These are phyloP conservation scores for Tinea pellionella DNA, from an alignment of 2,888 invertebrate species.

Conservation along the genomic window DNA sequence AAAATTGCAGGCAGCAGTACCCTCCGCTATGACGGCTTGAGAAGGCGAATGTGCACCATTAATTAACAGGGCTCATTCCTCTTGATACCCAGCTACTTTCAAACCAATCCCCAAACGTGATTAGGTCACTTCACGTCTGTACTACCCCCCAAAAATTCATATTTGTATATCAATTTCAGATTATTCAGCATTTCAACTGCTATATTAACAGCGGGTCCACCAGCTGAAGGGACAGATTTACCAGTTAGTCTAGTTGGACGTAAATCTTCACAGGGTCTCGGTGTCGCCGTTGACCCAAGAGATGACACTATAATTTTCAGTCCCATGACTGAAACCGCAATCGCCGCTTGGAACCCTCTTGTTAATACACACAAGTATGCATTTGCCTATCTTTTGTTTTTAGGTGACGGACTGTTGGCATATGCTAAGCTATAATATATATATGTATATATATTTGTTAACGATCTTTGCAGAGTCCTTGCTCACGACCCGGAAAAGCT, in stretches of 20 bases:
- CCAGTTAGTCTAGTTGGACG: slow-evolving; percentile 83
- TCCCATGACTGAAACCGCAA: slow-evolving; percentile 82
- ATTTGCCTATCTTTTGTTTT: too few species aligned
- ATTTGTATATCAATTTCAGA: slow-evolving; percentile 43
- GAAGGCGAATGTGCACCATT: too few species aligned
- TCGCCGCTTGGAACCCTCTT: slow-evolving; percentile 83
- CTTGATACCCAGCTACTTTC: too few species aligned
- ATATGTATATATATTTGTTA: slow-evolving; percentile 62
- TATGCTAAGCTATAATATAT: too few species aligned
- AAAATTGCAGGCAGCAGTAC: too few species aligned
- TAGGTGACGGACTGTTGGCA: too few species aligned
- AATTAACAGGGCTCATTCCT: too few species aligned
- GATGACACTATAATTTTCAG: slow-evolving; percentile 83
- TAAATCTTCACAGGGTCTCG: slow-evolving; percentile 87
- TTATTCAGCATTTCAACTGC: slow-evolving; percentile 82
- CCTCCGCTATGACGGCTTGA: too few species aligned
- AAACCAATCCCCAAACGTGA: too few species aligned
- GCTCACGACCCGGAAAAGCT: slow-evolving; percentile 78
- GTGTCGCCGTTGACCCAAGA: slow-evolving; percentile 75
- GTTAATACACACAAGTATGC: slow-evolving; percentile 77
- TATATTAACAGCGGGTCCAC: slow-evolving; percentile 78
- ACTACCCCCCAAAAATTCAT: too few species aligned
- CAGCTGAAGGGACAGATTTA: slow-evolving; percentile 75
- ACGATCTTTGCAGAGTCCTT: slow-evolving; percentile 63
- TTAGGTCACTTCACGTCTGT: too few species aligned